Evolutionary conservation across 2,888 invertebrate genomes (phyloP).

Genomic region (Prosopocoilus inquinatus): DNA sequence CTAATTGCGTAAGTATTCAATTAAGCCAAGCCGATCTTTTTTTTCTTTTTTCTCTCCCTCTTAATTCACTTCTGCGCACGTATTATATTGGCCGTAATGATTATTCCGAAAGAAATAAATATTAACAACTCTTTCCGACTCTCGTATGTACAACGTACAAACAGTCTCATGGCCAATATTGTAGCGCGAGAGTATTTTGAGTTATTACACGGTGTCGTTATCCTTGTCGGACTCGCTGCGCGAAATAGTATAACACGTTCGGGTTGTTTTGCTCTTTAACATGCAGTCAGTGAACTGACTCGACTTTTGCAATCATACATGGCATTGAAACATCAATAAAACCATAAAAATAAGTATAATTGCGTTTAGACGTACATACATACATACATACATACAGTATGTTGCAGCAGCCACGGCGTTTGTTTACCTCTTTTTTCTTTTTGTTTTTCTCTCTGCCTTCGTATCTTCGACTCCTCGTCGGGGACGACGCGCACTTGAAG

Average conservation of each 20-base stretch:
- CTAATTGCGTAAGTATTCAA: too few relatives aligned
- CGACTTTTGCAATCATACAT: slow-evolving; percentile 42
- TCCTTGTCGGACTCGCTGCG: slow-evolving; percentile 27
- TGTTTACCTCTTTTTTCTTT: slow-evolving; percentile 20
- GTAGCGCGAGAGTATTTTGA: slow-evolving; percentile 39
- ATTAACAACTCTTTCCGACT: slow-evolving; percentile 4
- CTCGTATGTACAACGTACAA: too few relatives aligned
- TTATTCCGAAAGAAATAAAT: background rate
- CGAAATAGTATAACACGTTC: slow-evolving; percentile 25
- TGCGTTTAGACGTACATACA: slow-evolving; percentile 34
- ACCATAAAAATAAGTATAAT: slow-evolving; percentile 42
- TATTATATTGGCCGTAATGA: background rate
- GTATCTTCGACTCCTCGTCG: slow-evolving; percentile 2
- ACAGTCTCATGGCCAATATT: slow-evolving; percentile 43
- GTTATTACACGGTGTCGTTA: slow-evolving; percentile 33
- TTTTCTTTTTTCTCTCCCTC: too few relatives aligned
- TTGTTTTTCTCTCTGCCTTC: slow-evolving; percentile 21
- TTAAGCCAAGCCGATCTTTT: too few relatives aligned
- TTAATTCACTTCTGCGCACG: too few relatives aligned
- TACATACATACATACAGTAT: too few relatives aligned
- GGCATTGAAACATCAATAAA: slow-evolving; percentile 46
- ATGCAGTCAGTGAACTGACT: slow-evolving; percentile 46
- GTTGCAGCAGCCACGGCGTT: slow-evolving; percentile 23
- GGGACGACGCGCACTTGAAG: slow-evolving; percentile 13
- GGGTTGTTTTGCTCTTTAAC: slow-evolving; percentile 38